These are phyloP conservation scores for Neoscelio sp. DNA, from an alignment of 2,888 invertebrate genomes.

Conservation along the genomic window DNA sequence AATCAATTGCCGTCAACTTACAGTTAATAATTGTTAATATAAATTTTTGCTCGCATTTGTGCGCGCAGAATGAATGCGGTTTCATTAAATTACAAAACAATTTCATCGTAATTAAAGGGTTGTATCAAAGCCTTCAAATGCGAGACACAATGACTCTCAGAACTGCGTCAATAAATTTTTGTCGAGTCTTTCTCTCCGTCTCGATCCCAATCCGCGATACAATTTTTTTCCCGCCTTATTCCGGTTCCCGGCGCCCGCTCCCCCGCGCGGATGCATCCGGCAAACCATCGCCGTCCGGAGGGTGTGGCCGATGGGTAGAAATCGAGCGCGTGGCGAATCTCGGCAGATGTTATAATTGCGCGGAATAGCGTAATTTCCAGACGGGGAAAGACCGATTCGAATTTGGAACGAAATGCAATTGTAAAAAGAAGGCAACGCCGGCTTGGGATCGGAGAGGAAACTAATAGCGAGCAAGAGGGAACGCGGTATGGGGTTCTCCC, in stretches of 20 bases:
- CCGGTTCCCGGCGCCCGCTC: slow-evolving; percentile 46
- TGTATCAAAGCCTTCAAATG: slow-evolving; percentile 45
- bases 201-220: slow-evolving; percentile 59
- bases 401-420: slow-evolving; percentile 72
- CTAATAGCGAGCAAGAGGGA: slow-evolving; percentile 56
- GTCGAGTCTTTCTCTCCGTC: slow-evolving; percentile 59
- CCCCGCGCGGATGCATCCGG: slow-evolving; percentile 50
- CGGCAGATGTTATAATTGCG: slow-evolving; percentile 81
- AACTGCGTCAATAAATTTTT: slow-evolving; percentile 64
- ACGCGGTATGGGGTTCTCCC: slow-evolving; percentile 31
- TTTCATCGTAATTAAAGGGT: slow-evolving; percentile 62
- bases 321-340: slow-evolving; percentile 47
- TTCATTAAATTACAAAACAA: slow-evolving; percentile 64
- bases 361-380: slow-evolving; percentile 74
- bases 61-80: slow-evolving; percentile 37
- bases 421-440: slow-evolving; percentile 62
- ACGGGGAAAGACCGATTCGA: slow-evolving; percentile 71
- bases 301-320: slow-evolving; percentile 38
- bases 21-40: slow-evolving; percentile 55
- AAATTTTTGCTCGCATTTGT: slow-evolving; percentile 44
- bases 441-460: slow-evolving; percentile 55
- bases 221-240: slow-evolving; percentile 66
- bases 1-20: slow-evolving; percentile 57
- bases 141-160: slow-evolving; percentile 63
- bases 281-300: slow-evolving; percentile 66